A percentile compares a stretch with the other conserved stretches of the same genome.
Evolutionary conservation across 1,140 invertebrate species (phyloP).

Genomic region (Triops longicaudatus): DNA sequence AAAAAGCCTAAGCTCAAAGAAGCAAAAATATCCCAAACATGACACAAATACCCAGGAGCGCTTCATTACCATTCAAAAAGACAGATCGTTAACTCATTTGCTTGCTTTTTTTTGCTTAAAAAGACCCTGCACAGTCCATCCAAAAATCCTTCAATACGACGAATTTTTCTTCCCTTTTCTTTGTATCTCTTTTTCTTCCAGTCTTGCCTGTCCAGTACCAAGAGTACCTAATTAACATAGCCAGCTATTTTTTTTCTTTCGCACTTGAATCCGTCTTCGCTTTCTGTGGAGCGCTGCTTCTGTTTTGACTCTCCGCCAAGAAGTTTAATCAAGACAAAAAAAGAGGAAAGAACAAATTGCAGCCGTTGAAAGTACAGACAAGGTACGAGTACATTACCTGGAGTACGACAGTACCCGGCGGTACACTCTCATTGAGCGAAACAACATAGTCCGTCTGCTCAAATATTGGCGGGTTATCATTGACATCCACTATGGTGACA

Average conservation of each 20-base stretch:
- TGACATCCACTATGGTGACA: conserved; percentile 82
- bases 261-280: background rate
- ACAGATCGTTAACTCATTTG: too few species aligned
- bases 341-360: background rate
- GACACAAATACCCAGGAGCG: background rate
- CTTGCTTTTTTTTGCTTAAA: too few species aligned
- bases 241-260: background rate
- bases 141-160: too few species aligned
- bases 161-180: background rate
- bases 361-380: background rate
- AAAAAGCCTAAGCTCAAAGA: background rate
- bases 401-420: conserved; percentile 72
- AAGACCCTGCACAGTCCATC: too few species aligned
- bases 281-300: background rate
- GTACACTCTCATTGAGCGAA: conserved; percentile 80
- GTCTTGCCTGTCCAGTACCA: background rate
- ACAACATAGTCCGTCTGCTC: conserved; percentile 87
- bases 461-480: conserved; percentile 90
- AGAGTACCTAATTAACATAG: background rate
- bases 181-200: background rate
- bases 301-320: conserved; percentile 9
- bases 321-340: background rate
- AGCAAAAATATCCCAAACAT: background rate
- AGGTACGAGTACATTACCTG: conserved; percentile 39
- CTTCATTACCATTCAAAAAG: too few species aligned